These are phyloP conservation scores for Sisyra nigra DNA, from an alignment of 2,888 invertebrate genomes.

Conservation along the genomic window DNA sequence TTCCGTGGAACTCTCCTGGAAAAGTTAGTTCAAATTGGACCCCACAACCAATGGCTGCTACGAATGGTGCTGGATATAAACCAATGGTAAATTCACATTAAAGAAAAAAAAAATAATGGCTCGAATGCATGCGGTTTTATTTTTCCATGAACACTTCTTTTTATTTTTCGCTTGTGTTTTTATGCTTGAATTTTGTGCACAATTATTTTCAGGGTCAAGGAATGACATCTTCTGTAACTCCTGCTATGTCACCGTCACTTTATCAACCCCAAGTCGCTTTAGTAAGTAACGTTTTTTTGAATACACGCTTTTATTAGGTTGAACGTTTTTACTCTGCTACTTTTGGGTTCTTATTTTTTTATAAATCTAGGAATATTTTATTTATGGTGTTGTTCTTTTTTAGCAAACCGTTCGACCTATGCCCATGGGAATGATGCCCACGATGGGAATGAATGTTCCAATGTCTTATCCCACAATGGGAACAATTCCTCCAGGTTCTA, in stretches of 20 bases:
- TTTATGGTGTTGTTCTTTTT: neutral
- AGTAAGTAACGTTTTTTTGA: conserved; percentile 16
- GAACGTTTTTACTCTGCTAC: neutral
- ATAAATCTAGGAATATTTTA: neutral
- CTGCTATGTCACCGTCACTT: conserved; percentile 20
- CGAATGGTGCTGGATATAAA: conserved; percentile 72
- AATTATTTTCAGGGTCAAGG: conserved; percentile 21
- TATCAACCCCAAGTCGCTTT: conserved; percentile 22
- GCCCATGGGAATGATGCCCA: conserved; percentile 2
- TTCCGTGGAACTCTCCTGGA: conserved; percentile 81
- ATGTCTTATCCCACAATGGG: neutral
- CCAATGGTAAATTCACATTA: conserved; percentile 64
- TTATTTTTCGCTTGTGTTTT: neutral
- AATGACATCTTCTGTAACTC: conserved; percentile 15
- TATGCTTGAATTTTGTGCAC: conserved; percentile 12
- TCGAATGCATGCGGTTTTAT: neutral
- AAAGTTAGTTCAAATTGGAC: conserved; percentile 66
- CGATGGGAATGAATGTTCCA: conserved; percentile 1
- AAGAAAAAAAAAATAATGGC: neutral
- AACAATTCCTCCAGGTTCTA: conserved; percentile 21
- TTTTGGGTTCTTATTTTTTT: neutral
- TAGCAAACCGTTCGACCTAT: neutral
- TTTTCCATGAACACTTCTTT: neutral
- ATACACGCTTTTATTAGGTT: neutral
- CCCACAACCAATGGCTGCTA: conserved; percentile 79